phyloP scores from a whole-genome alignment of 2,797 vertebrate genomes.

The Acomys russatus region DNA sequence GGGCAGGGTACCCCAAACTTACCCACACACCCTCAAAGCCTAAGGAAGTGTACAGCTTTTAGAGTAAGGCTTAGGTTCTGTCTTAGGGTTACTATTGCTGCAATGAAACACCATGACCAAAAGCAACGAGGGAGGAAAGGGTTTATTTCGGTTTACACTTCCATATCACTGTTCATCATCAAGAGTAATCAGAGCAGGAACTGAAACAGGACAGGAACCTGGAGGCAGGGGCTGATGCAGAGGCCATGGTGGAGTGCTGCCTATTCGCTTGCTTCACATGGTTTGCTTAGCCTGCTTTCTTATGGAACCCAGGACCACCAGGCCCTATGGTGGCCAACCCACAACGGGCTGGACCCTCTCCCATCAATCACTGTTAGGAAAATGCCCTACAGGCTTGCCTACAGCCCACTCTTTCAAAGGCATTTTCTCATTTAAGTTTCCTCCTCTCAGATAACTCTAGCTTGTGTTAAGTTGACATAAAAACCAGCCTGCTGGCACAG shows the following conservation, averaged over 20 bases:
- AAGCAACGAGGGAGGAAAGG: neutral
- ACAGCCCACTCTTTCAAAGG: neutral
- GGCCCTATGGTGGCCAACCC: neutral
- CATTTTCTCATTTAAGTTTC: neutral
- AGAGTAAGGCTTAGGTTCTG: neutral
- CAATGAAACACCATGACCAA: neutral
- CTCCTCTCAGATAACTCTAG: neutral
- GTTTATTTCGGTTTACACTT: neutral
- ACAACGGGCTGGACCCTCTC: neutral
- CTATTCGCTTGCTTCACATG: neutral
- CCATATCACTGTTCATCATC: neutral
- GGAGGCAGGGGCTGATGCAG: neutral
- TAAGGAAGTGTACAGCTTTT: neutral
- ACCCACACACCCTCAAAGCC: neutral
- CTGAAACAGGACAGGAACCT: neutral
- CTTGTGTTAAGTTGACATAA: neutral
- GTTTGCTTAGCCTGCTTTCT: neutral
- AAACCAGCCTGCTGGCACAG: neutral
- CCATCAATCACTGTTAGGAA: neutral
- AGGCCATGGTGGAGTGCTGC: neutral
- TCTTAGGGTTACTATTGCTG: neutral
- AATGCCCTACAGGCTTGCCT: neutral
- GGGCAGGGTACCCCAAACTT: neutral
- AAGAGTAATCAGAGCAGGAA: neutral
- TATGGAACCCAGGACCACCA: neutral